phyloP scores from a whole-genome alignment of 2,888 invertebrate species.

The Hirudinaria manillensis region DNA sequence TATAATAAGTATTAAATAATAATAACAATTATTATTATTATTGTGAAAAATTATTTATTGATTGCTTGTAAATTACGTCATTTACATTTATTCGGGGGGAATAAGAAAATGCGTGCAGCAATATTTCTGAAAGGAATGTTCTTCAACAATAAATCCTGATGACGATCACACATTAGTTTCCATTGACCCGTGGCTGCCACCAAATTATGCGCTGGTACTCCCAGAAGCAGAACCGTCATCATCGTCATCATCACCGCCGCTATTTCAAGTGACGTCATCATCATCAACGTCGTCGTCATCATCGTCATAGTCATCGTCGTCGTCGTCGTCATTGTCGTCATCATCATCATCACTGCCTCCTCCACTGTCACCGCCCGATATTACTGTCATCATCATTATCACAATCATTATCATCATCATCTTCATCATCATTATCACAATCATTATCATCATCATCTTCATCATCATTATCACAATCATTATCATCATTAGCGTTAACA shows the following conservation, averaged over 20 bases:
- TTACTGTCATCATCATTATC: constrained; percentile 15
- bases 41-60: no score
- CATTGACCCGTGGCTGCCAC: neutral
- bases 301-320: constrained; percentile 4
- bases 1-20: no score
- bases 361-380: neutral
- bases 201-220: neutral
- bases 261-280: neutral
- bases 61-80: no score
- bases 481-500: constrained; percentile 27
- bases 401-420: constrained; percentile 27
- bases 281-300: neutral
- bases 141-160: no score
- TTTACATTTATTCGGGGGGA: no score
- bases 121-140: no score
- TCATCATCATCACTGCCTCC: constrained; percentile 4
- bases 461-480: constrained; percentile 16
- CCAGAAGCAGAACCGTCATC: neutral
- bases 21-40: no score
- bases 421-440: constrained; percentile 22
- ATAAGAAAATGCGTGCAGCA: no score
- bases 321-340: constrained; percentile 1
- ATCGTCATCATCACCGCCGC: neutral
- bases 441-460: constrained; percentile 19
- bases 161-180: no score